These are phyloP conservation scores for Eupithecia vulgata DNA, from an alignment of 2,888 invertebrate species.

Conservation along the genomic window DNA sequence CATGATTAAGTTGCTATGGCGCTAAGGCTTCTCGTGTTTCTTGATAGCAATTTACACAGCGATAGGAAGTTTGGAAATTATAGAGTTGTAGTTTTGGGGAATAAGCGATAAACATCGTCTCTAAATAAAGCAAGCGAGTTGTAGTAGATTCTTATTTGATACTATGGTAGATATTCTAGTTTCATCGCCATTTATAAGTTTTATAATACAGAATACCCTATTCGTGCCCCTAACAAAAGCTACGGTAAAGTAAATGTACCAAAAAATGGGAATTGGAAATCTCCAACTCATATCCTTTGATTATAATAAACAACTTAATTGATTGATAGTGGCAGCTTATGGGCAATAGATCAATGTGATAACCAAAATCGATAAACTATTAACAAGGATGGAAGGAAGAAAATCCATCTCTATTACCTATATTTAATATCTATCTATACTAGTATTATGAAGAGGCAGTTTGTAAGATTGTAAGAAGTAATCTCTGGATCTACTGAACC, in stretches of 20 bases:
- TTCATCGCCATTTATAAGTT: not conserved
- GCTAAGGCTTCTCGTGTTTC: conserved; percentile 41
- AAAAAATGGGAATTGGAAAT: not conserved
- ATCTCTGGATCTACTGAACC: no score
- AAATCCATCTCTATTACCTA: no score
- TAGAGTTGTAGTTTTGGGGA: not conserved
- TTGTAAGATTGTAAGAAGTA: no score
- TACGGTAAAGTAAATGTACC: not conserved
- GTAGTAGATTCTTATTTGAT: no score
- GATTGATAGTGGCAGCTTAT: not conserved
- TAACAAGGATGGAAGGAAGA: no score
- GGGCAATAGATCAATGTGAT: not conserved
- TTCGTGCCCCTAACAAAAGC: not conserved
- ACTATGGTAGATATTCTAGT: no score
- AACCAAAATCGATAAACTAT: not conserved
- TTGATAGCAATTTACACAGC: conserved; percentile 2
- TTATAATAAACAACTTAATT: not conserved
- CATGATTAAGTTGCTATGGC: conserved; percentile 62
- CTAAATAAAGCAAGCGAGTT: not conserved
- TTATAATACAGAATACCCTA: not conserved
- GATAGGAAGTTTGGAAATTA: not conserved
- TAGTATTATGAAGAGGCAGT: no score
- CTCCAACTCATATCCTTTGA: not conserved
- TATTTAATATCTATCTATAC: no score
- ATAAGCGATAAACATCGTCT: not conserved